A percentile compares a stretch with the other conserved stretches of the same genome.
Conservation (phyloP, 2,797 vertebrate genomes). For the Xiphophorus birchmanni region DNA sequence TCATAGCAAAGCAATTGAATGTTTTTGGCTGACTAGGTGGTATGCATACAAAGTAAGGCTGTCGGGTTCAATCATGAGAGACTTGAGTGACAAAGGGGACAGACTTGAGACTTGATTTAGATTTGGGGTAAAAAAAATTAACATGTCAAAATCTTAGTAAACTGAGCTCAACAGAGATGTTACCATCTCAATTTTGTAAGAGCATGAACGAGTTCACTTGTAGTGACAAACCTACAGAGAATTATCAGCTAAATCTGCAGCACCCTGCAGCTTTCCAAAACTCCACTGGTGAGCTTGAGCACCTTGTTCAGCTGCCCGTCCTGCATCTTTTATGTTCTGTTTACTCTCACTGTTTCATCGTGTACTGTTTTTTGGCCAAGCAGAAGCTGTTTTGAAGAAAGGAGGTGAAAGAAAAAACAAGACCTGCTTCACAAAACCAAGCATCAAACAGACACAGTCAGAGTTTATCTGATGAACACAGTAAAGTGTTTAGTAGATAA, state of each 20-base stretch:
- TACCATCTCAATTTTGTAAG: background rate
- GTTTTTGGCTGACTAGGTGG: background rate
- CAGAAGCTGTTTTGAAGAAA: slow-evolving; percentile 3
- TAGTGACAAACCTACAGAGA: slow-evolving; percentile 16
- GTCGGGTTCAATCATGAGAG: background rate
- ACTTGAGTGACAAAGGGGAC: background rate
- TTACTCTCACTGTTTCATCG: slow-evolving; percentile 4
- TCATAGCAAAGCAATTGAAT: background rate
- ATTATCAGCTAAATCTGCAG: slow-evolving; percentile 15
- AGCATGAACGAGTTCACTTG: slow-evolving; percentile 3
- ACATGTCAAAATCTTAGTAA: background rate
- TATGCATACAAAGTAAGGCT: background rate
- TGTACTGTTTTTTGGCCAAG: background rate
- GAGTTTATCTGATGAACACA: slow-evolving; percentile 8
- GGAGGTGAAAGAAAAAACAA: slow-evolving; percentile 2
- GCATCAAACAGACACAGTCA: slow-evolving; percentile 1
- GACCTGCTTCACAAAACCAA: slow-evolving; percentile 2
- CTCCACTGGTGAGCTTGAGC: background rate
- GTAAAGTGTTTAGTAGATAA: slow-evolving; percentile 9
- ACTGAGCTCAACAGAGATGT: slow-evolving; percentile 4
- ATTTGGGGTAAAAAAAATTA: background rate
- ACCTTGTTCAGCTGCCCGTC: background rate
- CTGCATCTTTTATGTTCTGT: slow-evolving; percentile 14
- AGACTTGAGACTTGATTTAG: background rate
- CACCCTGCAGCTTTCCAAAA: background rate